These are phyloP conservation scores for Steinernema khuongi DNA, from an alignment of 1,140 invertebrate genomes.

Conservation along the genomic window DNA sequence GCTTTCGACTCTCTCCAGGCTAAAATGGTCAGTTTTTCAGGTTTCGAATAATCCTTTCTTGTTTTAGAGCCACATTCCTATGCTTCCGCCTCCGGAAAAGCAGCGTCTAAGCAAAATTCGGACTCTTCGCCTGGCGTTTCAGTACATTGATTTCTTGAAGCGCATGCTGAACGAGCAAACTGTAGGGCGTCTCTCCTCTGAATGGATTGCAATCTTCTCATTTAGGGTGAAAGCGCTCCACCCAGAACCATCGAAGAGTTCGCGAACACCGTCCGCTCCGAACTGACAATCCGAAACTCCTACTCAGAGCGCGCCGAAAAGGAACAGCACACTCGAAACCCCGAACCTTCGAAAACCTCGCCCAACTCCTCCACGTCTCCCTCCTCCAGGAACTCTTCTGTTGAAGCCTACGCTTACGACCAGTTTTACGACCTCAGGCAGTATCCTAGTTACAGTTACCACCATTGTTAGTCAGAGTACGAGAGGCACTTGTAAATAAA, in stretches of 20 bases:
- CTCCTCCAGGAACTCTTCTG: not conserved
- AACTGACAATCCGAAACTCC: not conserved
- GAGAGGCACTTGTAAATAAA: not conserved
- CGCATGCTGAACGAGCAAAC: not conserved
- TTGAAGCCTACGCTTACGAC: not conserved
- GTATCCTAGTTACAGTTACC: not conserved
- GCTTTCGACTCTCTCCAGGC: not conserved
- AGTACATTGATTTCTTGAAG: conserved; percentile 9
- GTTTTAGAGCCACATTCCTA: conserved; percentile 3
- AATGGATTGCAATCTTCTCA: not conserved
- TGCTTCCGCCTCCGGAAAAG: not conserved
- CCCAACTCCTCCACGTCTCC: not conserved
- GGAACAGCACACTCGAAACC: not conserved
- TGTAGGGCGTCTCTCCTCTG: not conserved
- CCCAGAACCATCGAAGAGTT: not conserved
- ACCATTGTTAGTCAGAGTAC: not conserved
- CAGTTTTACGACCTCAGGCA: not conserved
- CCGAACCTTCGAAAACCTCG: not conserved
- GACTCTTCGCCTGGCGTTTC: not conserved
- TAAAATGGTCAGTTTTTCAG: conserved; percentile 1
- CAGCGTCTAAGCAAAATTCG: not conserved
- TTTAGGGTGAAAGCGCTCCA: not conserved
- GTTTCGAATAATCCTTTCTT: not conserved
- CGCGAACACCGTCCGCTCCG: not conserved
- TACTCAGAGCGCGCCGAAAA: not conserved